Percentiles rank a stretch among this genome's conserved stretches.
Conservation (phyloP, 2,888 invertebrate species). For the Rhingia rostrata region DNA sequence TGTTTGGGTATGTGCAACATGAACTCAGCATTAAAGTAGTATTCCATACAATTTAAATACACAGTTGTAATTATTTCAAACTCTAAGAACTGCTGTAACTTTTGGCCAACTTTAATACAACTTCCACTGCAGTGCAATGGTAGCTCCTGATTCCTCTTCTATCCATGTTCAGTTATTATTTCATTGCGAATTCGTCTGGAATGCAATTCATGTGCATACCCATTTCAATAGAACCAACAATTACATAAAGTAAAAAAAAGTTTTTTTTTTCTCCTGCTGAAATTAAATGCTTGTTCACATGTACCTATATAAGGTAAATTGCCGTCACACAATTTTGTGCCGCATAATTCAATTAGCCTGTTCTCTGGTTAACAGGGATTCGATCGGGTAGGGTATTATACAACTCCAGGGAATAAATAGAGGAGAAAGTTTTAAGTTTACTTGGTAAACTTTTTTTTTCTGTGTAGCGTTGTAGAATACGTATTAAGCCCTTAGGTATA, state of each 20-base stretch:
- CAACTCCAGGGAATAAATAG: constrained; percentile 21
- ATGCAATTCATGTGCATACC: not conserved
- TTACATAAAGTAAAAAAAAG: not conserved
- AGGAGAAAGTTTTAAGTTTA: constrained; percentile 58
- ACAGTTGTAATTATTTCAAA: too few species aligned
- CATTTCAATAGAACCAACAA: not conserved
- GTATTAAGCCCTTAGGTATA: constrained; percentile 8
- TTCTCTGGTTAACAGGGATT: constrained; percentile 43
- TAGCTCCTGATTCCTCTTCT: too few species aligned
- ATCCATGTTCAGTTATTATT: too few species aligned
- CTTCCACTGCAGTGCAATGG: too few species aligned
- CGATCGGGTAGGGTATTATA: constrained; percentile 19
- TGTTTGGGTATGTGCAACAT: too few species aligned
- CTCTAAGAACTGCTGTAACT: too few species aligned
- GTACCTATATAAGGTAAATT: constrained; percentile 10
- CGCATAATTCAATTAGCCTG: constrained; percentile 62
- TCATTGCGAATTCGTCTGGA: too few species aligned
- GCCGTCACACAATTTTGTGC: constrained; percentile 27
- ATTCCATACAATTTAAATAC: too few species aligned
- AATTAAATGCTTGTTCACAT: constrained; percentile 2
- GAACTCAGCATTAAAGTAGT: too few species aligned
- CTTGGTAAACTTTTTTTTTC: constrained; percentile 37
- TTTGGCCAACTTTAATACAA: too few species aligned
- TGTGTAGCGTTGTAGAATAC: not conserved
- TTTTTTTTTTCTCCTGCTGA: not conserved